Base-by-base conservation (phyloP, 2,113 vertebrate genomes). In the Ptychochromis oligacanthus region DNA sequence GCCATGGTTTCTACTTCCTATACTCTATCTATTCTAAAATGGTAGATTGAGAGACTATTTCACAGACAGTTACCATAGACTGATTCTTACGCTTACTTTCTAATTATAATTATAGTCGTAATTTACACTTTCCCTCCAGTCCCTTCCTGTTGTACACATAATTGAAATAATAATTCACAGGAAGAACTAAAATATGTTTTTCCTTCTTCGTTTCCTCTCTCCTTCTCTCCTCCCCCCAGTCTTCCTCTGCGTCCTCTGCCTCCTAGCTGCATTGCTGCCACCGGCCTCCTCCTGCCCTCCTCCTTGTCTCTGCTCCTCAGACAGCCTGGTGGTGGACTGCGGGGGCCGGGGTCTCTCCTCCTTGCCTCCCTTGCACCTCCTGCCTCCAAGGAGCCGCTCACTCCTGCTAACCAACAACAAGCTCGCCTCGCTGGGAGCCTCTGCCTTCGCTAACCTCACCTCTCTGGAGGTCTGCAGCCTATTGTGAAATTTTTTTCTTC, bases 381-480 rank as follows among this genome's bases (percentile, higher is more conserved):
- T 99, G 88, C 97, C 97, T 4, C 95, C 94, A 3, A 95, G 96
- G 88, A 97, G 96, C 58, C 97, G 95, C 83, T 96, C 96, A 89
- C 97, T 99, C 85, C 94, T 97, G 90, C 97, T 99, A 82, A 94
- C 97, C 94, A 99, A 99, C 96, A 99, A 99, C 94, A 97, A 96
- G 89, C 95, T 99, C 24, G 96, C 96, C 64, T 93, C 88, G 20
- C 95, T 99, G 89, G 96, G 97, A 0, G 94, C 94, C 80, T 92
- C 95, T 34, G 95, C 97, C 54, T 98, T 99, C n/a, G 91, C 96
- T 92, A 99, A 99, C 92, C 95, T 98, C 85, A 97, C 97, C 75
- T 95, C 96, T 34, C 93, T 99, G 28, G 97, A 98, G 95, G 96
- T 97, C 77, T 55, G 89, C 17, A 14, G 49, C 26, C n/a, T 6